Base-by-base conservation (phyloP, 2,113 vertebrate genomes). In the Tricholaema leucomelas region DNA sequence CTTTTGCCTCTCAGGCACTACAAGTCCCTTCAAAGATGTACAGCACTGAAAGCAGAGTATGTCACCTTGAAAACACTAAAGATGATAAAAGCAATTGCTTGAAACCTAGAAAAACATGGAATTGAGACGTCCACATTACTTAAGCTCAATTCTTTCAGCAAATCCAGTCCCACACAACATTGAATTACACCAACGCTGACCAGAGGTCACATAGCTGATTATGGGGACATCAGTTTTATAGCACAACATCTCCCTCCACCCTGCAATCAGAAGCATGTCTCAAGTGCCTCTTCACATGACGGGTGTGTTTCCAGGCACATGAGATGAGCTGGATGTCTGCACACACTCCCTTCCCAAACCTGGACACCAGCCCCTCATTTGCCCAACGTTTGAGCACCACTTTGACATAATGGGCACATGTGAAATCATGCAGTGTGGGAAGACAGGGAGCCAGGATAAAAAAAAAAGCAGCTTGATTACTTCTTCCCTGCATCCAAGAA, bases 371-470 rank as follows among this genome's bases (percentile, higher is more conserved):
- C 74, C 74, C 1, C 0, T 40, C 24, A 9, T n/a, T 55, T 61
- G 60, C 71, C 28, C 67, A 33, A 12, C 0, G 5, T 8, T 60
- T 2, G 1, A 79, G 50, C 27, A 64, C 10, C 78, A 25, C 78
- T 95, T 76, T 82, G 78, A 85, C 87, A 94, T 85, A 90, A 60
- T 10, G n/a, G 88, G 92, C 88, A 48, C 38, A 6, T 8, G 66
- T 38, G 52, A 70, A 77, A 63, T 33, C 42, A 48, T 0, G 1
- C 54, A 64, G 21, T 6, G 17, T 0, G 7, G 77, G 58, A 56
- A 9, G 15, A 78, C 0, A 4, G 11, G 46, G 10, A 86, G 60
- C 42, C 46, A 59, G 31, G 15, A 83, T 38, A 40, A 40, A 40
- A 36, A 66, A 88, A 86, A 25, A 83, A 71, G 36, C 70, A 86